Conservation (phyloP, 2,888 invertebrate species). For the Orgyia antiqua region DNA sequence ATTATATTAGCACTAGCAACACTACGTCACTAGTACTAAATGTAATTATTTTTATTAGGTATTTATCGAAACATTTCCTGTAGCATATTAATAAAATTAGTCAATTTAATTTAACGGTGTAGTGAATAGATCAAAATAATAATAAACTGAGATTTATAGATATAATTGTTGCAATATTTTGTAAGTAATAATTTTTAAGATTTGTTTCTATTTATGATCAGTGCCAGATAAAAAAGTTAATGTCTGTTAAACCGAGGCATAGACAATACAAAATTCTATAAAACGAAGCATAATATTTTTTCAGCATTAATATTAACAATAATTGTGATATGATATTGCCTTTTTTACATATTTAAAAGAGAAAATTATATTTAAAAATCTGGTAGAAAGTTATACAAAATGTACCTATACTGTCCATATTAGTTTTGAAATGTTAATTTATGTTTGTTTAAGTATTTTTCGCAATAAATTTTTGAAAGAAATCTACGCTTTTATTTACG, state of each 20-base stretch:
- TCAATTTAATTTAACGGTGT: slow-evolving; percentile 50
- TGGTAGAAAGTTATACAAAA: slow-evolving; percentile 30
- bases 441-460: slow-evolving; percentile 45
- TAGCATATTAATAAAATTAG: slow-evolving; percentile 65
- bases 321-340: slow-evolving; percentile 69
- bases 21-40: slow-evolving; percentile 35
- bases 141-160: slow-evolving; percentile 56
- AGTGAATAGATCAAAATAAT: slow-evolving; percentile 35
- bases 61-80: slow-evolving; percentile 31
- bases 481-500: slow-evolving; percentile 11
- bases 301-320: slow-evolving; percentile 23
- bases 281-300: slow-evolving; percentile 18
- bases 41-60: slow-evolving; percentile 29
- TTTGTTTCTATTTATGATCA: slow-evolving; percentile 35
- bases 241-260: slow-evolving; percentile 24
- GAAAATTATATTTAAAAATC: slow-evolving; percentile 11
- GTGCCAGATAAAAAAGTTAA: slow-evolving; percentile 27
- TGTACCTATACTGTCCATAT: slow-evolving; percentile 41
- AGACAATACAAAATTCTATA: slow-evolving; percentile 24
- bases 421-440: slow-evolving; percentile 47
- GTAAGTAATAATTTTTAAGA: slow-evolving; percentile 33
- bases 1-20: slow-evolving; percentile 20
- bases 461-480: slow-evolving; percentile 40
- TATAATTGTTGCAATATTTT: slow-evolving; percentile 50
- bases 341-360: slow-evolving; percentile 25